A percentile compares a stretch with the other conserved stretches of the same genome.
Evolutionary conservation across 1,140 invertebrate genomes (phyloP).

Genomic region (Pissodes strobi): DNA sequence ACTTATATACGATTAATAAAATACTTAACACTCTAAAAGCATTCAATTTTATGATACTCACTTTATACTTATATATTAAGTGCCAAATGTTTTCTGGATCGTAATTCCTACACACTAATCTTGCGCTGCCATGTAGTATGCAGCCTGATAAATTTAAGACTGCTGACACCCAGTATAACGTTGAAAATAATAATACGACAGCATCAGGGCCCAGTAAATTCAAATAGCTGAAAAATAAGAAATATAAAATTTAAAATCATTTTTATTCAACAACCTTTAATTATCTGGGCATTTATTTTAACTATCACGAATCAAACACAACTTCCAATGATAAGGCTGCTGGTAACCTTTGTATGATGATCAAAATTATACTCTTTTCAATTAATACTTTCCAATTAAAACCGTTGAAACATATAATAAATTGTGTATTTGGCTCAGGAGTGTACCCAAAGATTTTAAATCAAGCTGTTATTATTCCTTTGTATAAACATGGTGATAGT

Average conservation of each 20-base stretch:
- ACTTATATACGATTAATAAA: no score
- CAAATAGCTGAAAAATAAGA: not conserved
- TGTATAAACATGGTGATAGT: no score
- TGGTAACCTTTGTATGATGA: not conserved
- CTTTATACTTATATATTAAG: slow-evolving; percentile 57
- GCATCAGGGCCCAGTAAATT: not conserved
- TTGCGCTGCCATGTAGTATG: slow-evolving; percentile 42
- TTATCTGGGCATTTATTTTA: not conserved
- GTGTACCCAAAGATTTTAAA: no score
- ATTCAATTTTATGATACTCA: no score
- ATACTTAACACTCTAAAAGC: no score
- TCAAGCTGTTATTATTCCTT: no score
- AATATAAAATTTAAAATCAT: not conserved
- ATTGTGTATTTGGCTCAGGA: no score
- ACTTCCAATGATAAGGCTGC: not conserved
- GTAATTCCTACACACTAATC: slow-evolving; percentile 51
- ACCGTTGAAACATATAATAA: no score
- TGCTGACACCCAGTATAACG: slow-evolving; percentile 47
- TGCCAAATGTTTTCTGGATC: slow-evolving; percentile 51
- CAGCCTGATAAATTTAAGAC: slow-evolving; percentile 39
- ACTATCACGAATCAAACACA: not conserved
- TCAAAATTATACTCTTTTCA: no score
- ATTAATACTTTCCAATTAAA: no score
- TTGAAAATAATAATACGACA: slow-evolving; percentile 33
- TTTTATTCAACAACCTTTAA: not conserved